These are phyloP conservation scores for Stictonetta naevosa DNA, from an alignment of 2,113 vertebrate genomes.

Conservation along the genomic window DNA sequence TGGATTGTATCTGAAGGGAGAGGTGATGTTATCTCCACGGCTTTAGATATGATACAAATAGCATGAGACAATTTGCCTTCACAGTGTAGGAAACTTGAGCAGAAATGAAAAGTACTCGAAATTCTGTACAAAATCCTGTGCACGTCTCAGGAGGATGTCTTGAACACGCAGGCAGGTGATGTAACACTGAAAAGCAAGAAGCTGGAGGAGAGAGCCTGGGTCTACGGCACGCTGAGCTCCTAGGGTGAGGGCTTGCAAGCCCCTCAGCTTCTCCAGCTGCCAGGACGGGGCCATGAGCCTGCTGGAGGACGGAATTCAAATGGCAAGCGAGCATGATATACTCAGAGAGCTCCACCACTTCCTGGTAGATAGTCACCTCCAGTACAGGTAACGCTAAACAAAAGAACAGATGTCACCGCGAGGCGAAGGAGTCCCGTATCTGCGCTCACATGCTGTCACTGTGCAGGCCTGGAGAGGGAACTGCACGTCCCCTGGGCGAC, in stretches of 20 bases:
- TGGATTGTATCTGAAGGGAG: constrained; percentile 1
- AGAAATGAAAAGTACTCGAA: background rate
- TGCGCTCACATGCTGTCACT: background rate
- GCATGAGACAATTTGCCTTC: background rate
- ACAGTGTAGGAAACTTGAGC: fast-evolving
- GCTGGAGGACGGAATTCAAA: background rate
- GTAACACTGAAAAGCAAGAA: background rate
- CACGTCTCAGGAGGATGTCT: background rate
- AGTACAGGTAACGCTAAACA: background rate
- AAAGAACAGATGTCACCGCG: background rate
- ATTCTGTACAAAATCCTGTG: background rate
- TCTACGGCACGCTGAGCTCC: fast-evolving
- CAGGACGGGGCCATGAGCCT: fast-evolving
- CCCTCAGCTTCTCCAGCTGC: background rate
- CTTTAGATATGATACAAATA: background rate
- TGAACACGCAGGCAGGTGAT: background rate
- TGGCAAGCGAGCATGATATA: background rate
- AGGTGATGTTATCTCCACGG: background rate
- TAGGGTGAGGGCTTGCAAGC: background rate
- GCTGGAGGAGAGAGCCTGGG: background rate
- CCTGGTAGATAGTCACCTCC: background rate
- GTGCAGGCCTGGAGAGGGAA: background rate
- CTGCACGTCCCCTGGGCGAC: background rate
- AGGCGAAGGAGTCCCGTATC: background rate
- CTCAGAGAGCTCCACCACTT: background rate